These are phyloP conservation scores for Ctenomys sociabilis DNA, from an alignment of 2,113 vertebrate genomes.

Conservation along the genomic window DNA sequence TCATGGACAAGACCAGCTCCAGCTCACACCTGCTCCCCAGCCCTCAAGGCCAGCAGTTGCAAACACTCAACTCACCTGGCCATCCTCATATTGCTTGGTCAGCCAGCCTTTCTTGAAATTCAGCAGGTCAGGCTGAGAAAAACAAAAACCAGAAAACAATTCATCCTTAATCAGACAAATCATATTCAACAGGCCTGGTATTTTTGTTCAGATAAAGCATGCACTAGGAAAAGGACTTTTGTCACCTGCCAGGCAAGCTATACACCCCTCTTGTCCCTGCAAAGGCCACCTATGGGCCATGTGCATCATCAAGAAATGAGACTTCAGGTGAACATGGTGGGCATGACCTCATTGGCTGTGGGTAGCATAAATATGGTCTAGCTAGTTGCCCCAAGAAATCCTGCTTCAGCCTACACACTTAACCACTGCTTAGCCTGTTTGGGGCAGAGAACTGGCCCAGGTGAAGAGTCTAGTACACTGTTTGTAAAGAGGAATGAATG, in stretches of 20 bases:
- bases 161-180: not conserved
- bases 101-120: conserved; percentile 99
- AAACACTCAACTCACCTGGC: conserved; percentile 92
- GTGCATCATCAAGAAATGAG: not conserved
- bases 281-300: not conserved
- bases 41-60: not conserved
- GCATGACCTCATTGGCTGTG: not conserved
- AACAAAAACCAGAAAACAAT: not conserved
- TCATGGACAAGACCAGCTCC: not conserved
- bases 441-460: not conserved
- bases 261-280: not conserved
- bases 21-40: not conserved
- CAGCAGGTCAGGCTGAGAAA: conserved; percentile 93
- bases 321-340: not conserved
- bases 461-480: not conserved
- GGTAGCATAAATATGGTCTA: not conserved
- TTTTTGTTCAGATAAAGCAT: not conserved
- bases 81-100: conserved; percentile 97
- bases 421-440: no score
- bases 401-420: not conserved
- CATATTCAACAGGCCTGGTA: not conserved
- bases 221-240: not conserved
- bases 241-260: not conserved
- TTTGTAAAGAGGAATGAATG: not conserved
- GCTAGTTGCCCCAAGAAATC: not conserved